Percentiles rank a stretch among this genome's conserved stretches.
These are phyloP conservation scores for Agapornis canus DNA, from an alignment of 2,797 vertebrate species.

Conservation along the genomic window DNA sequence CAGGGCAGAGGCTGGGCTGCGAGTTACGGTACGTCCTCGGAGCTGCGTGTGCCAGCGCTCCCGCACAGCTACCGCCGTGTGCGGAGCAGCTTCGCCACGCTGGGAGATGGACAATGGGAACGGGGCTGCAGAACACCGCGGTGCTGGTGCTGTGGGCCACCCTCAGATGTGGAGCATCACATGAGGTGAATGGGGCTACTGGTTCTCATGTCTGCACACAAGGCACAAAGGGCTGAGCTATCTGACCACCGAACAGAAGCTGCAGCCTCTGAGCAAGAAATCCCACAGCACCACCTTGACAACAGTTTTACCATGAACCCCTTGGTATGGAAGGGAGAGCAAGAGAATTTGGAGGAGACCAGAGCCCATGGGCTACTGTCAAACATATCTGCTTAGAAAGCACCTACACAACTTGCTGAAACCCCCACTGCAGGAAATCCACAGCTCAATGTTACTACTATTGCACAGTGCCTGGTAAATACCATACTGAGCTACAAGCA, in stretches of 20 bases:
- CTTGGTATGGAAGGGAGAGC: background rate
- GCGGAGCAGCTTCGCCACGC: fast-evolving
- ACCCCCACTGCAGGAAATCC: background rate
- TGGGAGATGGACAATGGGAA: fast-evolving
- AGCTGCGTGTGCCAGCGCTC: background rate
- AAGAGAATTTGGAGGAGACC: background rate
- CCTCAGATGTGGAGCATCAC: fast-evolving
- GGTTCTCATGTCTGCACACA: fast-evolving
- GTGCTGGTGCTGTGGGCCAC: no score
- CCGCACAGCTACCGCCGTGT: background rate
- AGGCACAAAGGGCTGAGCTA: background rate
- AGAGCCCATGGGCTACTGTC: background rate
- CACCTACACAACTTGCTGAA: background rate
- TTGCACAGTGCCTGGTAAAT: background rate
- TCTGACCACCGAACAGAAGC: fast-evolving
- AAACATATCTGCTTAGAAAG: background rate
- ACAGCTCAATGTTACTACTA: background rate
- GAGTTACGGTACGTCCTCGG: fast-evolving
- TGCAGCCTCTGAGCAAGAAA: background rate
- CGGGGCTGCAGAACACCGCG: fast-evolving
- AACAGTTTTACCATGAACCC: no score
- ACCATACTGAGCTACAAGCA: background rate
- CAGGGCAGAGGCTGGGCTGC: background rate
- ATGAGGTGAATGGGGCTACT: fast-evolving
- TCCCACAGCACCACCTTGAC: fast-evolving